These are phyloP conservation scores for Glaucopsyche alexis DNA, from an alignment of 2,888 invertebrate species.

Conservation along the genomic window DNA sequence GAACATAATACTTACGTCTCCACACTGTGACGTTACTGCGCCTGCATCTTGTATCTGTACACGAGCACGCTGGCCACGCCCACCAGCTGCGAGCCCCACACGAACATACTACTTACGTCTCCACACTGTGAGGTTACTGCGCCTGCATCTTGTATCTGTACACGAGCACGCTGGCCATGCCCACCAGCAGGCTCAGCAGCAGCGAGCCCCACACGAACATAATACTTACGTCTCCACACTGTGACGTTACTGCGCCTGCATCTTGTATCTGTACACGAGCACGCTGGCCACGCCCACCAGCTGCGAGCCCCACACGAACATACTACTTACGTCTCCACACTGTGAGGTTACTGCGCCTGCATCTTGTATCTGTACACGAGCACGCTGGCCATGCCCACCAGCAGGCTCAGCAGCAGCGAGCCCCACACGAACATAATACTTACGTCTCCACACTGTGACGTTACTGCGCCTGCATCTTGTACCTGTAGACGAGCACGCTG, in stretches of 20 bases:
- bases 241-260: conserved; percentile 62
- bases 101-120: conserved; percentile 45
- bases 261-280: conserved; percentile 86
- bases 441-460: conserved; percentile 28
- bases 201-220: conserved; percentile 85
- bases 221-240: conserved; percentile 9
- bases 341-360: conserved; percentile 59
- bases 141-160: conserved; percentile 84
- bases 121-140: conserved; percentile 52
- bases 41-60: conserved; percentile 83
- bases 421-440: conserved; percentile 82
- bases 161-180: conserved; percentile 85
- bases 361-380: conserved; percentile 86
- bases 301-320: conserved; percentile 83
- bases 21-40: conserved; percentile 56
- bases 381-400: conserved; percentile 85
- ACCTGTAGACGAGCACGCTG: conserved; percentile 87
- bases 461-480: conserved; percentile 79
- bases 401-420: conserved; percentile 83
- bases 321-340: not conserved
- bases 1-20: conserved; percentile 8
- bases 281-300: conserved; percentile 86
- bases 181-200: conserved; percentile 83
- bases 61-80: conserved; percentile 86
- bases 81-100: conserved; percentile 86